Evolutionary conservation across 2,888 invertebrate genomes (phyloP).

Genomic region (Drosophila glabriapex): DNA sequence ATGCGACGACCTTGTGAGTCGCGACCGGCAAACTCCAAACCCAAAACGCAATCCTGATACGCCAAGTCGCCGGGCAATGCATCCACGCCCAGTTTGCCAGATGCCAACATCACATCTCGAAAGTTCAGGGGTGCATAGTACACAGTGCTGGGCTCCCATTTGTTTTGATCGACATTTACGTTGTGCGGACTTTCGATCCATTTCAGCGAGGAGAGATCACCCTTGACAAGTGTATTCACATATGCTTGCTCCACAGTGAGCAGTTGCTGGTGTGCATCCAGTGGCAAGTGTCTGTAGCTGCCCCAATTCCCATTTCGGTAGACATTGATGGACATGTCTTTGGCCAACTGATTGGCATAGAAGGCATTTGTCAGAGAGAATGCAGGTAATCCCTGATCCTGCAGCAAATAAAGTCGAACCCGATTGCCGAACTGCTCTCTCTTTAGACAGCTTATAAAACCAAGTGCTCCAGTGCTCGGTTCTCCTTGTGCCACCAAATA

Average conservation of each 20-base stretch:
- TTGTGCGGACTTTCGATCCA: constrained; percentile 96
- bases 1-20: constrained; percentile 91
- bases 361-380: constrained; percentile 87
- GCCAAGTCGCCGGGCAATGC: constrained; percentile 96
- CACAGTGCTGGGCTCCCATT: constrained; percentile 92
- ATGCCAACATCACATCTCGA: constrained; percentile 99
- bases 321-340: constrained; percentile 94
- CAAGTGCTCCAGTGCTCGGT: constrained; percentile 91
- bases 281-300: constrained; percentile 91
- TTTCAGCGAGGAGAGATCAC: constrained; percentile 95
- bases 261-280: constrained; percentile 86
- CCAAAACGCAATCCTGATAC: constrained; percentile 95
- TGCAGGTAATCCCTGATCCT: constrained; percentile 87
- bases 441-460: constrained; percentile 95
- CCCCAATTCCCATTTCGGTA: constrained; percentile 94
- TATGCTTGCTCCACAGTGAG: constrained; percentile 95
- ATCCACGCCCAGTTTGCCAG: constrained; percentile 98
- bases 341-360: constrained; percentile 88
- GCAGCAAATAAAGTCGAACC: constrained; percentile 90
- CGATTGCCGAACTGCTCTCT: constrained; percentile 93
- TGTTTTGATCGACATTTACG: constrained; percentile 84
- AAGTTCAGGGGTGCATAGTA: constrained; percentile 98
- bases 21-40: constrained; percentile 97
- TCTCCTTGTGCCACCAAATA: constrained; percentile 90
- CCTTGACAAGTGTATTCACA: constrained; percentile 96